A percentile compares a stretch with the other conserved stretches of the same genome.
These are phyloP conservation scores for Leptinotarsa tumamoca DNA, from an alignment of 2,888 invertebrate genomes.

Conservation along the genomic window DNA sequence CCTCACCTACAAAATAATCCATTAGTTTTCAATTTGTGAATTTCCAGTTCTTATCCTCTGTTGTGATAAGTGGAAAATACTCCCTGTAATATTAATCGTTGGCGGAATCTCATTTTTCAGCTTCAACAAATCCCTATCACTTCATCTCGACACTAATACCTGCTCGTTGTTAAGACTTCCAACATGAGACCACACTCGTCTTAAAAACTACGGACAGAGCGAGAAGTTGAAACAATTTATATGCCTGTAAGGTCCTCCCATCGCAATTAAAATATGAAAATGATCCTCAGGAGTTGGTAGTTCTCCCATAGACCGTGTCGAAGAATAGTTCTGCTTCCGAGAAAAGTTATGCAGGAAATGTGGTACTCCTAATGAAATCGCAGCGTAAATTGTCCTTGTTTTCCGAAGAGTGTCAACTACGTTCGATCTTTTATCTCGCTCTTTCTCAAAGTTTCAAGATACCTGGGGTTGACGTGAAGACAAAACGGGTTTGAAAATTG, in stretches of 20 bases:
- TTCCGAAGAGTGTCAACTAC: slow-evolving; percentile 26
- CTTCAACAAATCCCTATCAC: neutral
- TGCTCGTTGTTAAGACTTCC: neutral
- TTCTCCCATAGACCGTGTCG: slow-evolving; percentile 43
- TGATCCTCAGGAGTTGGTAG: slow-evolving; percentile 41
- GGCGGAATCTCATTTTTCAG: neutral
- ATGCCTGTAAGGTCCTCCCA: slow-evolving; percentile 6
- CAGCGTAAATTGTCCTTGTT: slow-evolving; percentile 36
- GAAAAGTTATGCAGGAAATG: slow-evolving; percentile 51
- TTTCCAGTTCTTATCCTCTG: neutral
- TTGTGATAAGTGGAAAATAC: neutral
- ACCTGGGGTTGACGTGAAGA: slow-evolving; percentile 17
- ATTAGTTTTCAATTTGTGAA: no score
- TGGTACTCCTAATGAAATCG: slow-evolving; percentile 40
- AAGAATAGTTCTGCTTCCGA: slow-evolving; percentile 44
- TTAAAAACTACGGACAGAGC: neutral
- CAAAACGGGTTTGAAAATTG: slow-evolving; percentile 1
- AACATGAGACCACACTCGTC: neutral
- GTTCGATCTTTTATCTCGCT: slow-evolving; percentile 17
- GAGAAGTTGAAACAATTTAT: slow-evolving; percentile 8
- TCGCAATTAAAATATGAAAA: slow-evolving; percentile 47
- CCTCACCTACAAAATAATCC: no score
- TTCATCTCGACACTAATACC: slow-evolving; percentile 5
- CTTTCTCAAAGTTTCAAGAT: neutral
- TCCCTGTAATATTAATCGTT: neutral